A percentile compares a stretch with the other conserved stretches of the same genome.
phyloP scores from a whole-genome alignment of 2,113 vertebrate genomes.

The Antechinus stuartii region DNA sequence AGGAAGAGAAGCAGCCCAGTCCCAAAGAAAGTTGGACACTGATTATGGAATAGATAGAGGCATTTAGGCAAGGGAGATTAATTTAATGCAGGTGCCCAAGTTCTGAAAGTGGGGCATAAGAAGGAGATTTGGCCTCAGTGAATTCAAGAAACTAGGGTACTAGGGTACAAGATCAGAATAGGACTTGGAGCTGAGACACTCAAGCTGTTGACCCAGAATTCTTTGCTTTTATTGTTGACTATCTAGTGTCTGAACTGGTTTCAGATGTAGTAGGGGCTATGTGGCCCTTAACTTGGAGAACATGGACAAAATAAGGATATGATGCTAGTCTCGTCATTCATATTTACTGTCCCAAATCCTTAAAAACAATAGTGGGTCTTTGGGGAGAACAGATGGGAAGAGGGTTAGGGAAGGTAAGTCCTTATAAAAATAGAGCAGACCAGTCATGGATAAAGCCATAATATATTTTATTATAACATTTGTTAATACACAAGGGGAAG shows the following conservation, averaged over 20 bases:
- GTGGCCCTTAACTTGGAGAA: neutral
- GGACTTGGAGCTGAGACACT: neutral
- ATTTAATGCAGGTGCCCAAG: neutral
- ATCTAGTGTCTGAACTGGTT: neutral
- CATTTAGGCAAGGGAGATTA: neutral
- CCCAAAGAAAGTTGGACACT: neutral
- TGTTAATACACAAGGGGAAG: neutral
- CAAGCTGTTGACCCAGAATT: neutral
- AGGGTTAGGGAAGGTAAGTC: neutral
- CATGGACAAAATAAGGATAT: neutral
- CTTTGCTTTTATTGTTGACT: neutral
- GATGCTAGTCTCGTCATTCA: neutral
- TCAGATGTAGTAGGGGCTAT: neutral
- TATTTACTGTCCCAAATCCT: neutral
- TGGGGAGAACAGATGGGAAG: neutral
- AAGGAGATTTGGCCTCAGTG: neutral
- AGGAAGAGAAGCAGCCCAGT: neutral
- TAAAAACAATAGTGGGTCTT: neutral
- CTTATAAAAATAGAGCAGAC: neutral
- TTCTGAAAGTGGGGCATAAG: neutral
- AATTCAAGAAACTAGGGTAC: neutral
- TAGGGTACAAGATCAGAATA: neutral
- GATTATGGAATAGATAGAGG: neutral
- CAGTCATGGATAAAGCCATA: neutral
- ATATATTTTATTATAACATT: neutral